A percentile compares a stretch with the other conserved stretches of the same genome.
Conservation (phyloP, 2,888 invertebrate species). For the Amiota mariae region DNA sequence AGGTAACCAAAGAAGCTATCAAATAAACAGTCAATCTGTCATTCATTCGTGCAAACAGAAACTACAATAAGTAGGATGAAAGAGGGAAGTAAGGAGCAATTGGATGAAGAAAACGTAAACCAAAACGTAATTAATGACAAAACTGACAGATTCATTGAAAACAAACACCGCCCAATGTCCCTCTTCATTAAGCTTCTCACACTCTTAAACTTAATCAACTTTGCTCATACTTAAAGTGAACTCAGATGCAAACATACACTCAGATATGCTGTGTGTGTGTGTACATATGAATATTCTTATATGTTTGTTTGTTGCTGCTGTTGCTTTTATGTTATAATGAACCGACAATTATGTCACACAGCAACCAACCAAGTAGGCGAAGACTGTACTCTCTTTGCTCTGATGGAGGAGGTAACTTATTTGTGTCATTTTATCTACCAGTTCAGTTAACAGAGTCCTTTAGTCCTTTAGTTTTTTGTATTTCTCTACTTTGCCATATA, state of each 20-base stretch:
- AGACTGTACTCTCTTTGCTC: neutral
- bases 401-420: neutral
- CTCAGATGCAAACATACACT: neutral
- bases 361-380: too few species aligned
- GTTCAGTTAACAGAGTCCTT: neutral
- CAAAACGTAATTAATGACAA: conserved; percentile 27
- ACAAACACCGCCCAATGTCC: neutral
- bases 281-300: neutral
- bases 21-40: neutral
- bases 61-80: neutral
- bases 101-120: neutral
- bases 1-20: neutral
- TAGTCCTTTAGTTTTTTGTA: neutral
- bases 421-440: neutral
- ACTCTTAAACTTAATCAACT: neutral
- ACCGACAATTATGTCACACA: conserved; percentile 19
- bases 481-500: neutral
- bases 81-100: neutral
- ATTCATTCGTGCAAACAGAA: neutral
- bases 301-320: neutral
- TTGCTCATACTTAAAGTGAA: neutral
- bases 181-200: neutral
- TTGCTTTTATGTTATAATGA: conserved; percentile 24
- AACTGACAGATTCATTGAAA: conserved; percentile 23
- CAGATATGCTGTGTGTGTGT: neutral